A percentile compares a stretch with the other conserved stretches of the same genome.
These are phyloP conservation scores for Apis mellifera DNA, from an alignment of 1,140 invertebrate species.

Conservation along the genomic window Amel_HAv3.1 CM009931.2:20955001-20955500, in stretches of 20 bases:
- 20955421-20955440: slow-evolving; percentile 10
- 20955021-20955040: too few species aligned
- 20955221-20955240: slow-evolving; percentile 44
- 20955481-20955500: slow-evolving; percentile 28
- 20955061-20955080: not conserved
- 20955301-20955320: not conserved
- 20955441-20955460: slow-evolving; percentile 1
- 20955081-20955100: not conserved
- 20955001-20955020: not conserved
- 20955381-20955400: too few species aligned
- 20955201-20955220: slow-evolving; percentile 54
- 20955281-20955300: slow-evolving; percentile 31
- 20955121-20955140: slow-evolving; percentile 19
- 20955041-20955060: too few species aligned
- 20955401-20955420: not conserved
- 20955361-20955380: too few species aligned
- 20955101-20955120: slow-evolving; percentile 5
- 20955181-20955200: slow-evolving; percentile 26
- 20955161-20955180: not conserved
- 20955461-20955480: slow-evolving; percentile 8
- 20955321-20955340: slow-evolving; percentile 21
- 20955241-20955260: slow-evolving; percentile 20
- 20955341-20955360: slow-evolving; percentile 6
- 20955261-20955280: not conserved
- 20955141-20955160: slow-evolving; percentile 28